These are phyloP conservation scores for Naja naja DNA, from an alignment of 2,113 vertebrate species.

Conservation along the genomic window DNA sequence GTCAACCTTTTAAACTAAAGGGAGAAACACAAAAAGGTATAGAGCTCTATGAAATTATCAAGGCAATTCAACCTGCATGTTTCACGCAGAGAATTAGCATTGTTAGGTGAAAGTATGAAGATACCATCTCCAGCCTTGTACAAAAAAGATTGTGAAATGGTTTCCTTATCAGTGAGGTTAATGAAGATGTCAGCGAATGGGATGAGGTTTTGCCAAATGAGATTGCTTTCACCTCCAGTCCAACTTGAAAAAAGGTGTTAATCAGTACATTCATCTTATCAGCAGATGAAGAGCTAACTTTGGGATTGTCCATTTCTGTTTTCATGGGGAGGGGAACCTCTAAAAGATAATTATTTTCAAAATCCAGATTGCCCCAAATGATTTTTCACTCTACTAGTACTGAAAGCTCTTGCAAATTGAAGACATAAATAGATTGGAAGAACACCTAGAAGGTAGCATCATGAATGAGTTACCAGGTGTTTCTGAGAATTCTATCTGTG, in stretches of 20 bases:
- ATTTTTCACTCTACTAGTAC: slow-evolving; percentile 40
- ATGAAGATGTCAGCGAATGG: slow-evolving; percentile 76
- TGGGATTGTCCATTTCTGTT: slow-evolving; percentile 54
- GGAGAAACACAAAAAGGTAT: slow-evolving; percentile 20
- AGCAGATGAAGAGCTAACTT: slow-evolving; percentile 54
- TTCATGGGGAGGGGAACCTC: neutral
- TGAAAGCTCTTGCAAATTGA: slow-evolving; percentile 45
- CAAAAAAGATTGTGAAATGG: slow-evolving; percentile 70
- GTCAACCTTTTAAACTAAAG: slow-evolving; percentile 56
- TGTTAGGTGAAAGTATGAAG: slow-evolving; percentile 64
- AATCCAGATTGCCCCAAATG: slow-evolving; percentile 59
- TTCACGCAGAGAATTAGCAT: slow-evolving; percentile 64
- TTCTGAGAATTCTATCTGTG: slow-evolving; percentile 3
- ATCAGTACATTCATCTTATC: slow-evolving; percentile 74
- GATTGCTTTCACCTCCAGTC: slow-evolving; percentile 67
- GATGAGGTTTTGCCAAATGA: slow-evolving; percentile 65
- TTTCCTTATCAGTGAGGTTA: slow-evolving; percentile 74
- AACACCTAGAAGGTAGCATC: slow-evolving; percentile 12
- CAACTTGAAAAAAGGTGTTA: slow-evolving; percentile 64
- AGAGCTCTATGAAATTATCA: slow-evolving; percentile 51
- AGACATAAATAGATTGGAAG: slow-evolving; percentile 33
- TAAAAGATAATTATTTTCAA: slow-evolving; percentile 68
- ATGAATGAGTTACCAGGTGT: neutral
- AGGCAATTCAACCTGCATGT: slow-evolving; percentile 59
- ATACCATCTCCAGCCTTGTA: slow-evolving; percentile 66